Percentiles rank a stretch among this genome's conserved stretches.
Evolutionary conservation across 2,888 invertebrate genomes (phyloP).

Genomic region (Tubiluchus corallicola): DNA sequence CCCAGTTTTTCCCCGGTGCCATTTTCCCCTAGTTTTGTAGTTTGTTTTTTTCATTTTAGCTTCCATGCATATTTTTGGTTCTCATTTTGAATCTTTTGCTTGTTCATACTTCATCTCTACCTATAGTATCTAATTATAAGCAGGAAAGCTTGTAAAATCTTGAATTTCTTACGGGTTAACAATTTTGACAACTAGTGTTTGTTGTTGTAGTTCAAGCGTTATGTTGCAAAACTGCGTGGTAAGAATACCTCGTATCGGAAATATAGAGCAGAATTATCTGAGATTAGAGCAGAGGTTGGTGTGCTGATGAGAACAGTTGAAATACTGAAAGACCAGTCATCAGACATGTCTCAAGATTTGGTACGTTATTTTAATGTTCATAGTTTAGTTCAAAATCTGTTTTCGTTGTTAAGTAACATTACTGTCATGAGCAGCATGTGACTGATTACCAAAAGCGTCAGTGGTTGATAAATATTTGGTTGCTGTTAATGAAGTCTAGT

Average conservation of each 20-base stretch:
- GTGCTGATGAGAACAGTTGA: slow-evolving; percentile 54
- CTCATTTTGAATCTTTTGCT: not conserved
- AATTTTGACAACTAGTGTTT: not conserved
- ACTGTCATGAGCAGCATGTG: no score
- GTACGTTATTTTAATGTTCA: no score
- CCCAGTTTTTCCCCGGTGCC: no score
- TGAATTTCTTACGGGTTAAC: slow-evolving; percentile 15
- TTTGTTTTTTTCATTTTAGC: slow-evolving; percentile 6
- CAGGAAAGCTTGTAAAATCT: slow-evolving; percentile 12
- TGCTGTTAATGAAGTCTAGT: no score
- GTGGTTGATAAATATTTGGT: no score
- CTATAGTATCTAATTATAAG: no score
- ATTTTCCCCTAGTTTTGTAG: no score
- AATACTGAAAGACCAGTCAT: slow-evolving; percentile 41
- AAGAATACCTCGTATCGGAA: slow-evolving; percentile 64
- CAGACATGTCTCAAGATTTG: no score
- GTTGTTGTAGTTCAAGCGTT: slow-evolving; percentile 48
- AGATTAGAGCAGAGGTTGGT: slow-evolving; percentile 53
- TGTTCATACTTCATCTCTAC: not conserved
- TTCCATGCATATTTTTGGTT: no score
- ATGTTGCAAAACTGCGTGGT: slow-evolving; percentile 56
- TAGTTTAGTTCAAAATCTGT: no score
- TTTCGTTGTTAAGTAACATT: no score
- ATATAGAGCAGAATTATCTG: slow-evolving; percentile 52
- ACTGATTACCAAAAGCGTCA: no score